Evolutionary conservation across 1,140 invertebrate species (phyloP).

Genomic region (Hyles euphorbiae): DNA sequence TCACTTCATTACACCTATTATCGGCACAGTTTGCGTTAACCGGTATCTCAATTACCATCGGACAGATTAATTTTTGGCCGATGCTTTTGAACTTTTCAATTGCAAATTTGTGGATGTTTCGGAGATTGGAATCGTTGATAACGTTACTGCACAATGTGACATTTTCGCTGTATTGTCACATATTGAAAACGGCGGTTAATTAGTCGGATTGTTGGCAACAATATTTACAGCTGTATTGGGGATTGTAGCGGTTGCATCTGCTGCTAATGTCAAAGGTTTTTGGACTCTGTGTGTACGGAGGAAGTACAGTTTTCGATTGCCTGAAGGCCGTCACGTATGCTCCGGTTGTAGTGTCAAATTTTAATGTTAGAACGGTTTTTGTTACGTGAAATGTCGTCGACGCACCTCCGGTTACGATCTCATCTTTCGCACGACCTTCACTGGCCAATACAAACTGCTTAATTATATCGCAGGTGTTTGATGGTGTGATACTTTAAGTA

Average conservation of each 20-base stretch:
- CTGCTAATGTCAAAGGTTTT: constrained; percentile 29
- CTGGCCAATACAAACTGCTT: constrained; percentile 34
- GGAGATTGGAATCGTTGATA: constrained; percentile 1
- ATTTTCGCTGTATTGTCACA: constrained; percentile 46
- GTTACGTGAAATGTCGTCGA: constrained; percentile 56
- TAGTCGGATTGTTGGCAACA: constrained; percentile 60
- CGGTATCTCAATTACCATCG: constrained; percentile 25
- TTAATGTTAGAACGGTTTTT: constrained; percentile 61
- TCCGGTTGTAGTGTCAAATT: constrained; percentile 63
- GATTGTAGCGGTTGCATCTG: constrained; percentile 61
- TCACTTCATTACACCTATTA: constrained; percentile 25
- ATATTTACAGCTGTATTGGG: constrained; percentile 42
- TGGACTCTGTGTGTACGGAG: constrained; percentile 28
- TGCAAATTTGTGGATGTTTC: constrained; percentile 1
- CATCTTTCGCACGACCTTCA: constrained; percentile 61
- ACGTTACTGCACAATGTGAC: constrained; percentile 32
- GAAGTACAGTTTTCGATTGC: constrained; percentile 32
- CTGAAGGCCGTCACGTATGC: constrained; percentile 36
- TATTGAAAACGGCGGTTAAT: constrained; percentile 51
- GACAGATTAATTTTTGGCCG: constrained; percentile 25
- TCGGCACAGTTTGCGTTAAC: constrained; percentile 19
- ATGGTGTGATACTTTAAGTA: too few species aligned
- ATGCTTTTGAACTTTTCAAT: constrained; percentile 12
- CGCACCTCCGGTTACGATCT: constrained; percentile 49
- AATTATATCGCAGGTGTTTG: too few species aligned